Percentiles rank a stretch among this genome's conserved stretches.
These are phyloP conservation scores for Thalassophryne amazonica DNA, from an alignment of 2,797 vertebrate genomes.

Conservation along the genomic window DNA sequence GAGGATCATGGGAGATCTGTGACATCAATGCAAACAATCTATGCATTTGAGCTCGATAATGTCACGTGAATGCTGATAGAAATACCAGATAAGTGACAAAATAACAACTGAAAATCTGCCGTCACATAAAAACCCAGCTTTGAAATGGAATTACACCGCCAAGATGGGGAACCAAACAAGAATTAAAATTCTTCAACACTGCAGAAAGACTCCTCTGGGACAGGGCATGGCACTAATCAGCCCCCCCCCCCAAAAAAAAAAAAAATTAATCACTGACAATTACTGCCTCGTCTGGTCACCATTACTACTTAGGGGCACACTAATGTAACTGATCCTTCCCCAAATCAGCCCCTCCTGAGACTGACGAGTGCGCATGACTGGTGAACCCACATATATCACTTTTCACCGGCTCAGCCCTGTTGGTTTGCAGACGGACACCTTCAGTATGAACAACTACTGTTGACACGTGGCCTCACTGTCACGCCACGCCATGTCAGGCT, in stretches of 20 bases:
- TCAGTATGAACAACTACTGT: neutral
- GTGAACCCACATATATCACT: constrained; percentile 3
- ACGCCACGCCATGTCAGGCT: neutral
- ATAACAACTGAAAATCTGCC: too few species aligned
- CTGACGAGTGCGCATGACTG: constrained; percentile 5
- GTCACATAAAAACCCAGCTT: neutral
- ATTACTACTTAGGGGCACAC: constrained; percentile 40
- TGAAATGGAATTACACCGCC: neutral
- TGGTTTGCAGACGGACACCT: neutral
- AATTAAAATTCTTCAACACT: neutral
- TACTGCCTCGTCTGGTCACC: constrained; percentile 46
- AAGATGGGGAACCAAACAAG: neutral
- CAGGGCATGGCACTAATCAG: constrained; percentile 11
- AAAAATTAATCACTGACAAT: constrained; percentile 47
- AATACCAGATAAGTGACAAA: too few species aligned
- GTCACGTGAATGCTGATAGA: too few species aligned
- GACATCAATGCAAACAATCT: too few species aligned
- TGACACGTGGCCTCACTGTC: neutral
- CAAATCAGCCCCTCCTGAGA: constrained; percentile 47
- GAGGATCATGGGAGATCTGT: too few species aligned
- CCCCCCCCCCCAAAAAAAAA: constrained; percentile 19
- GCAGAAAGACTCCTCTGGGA: neutral
- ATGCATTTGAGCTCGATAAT: too few species aligned
- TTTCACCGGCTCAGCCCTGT: constrained; percentile 3
- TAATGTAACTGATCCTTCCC: constrained; percentile 36